Evolutionary conservation across 2,888 invertebrate genomes (phyloP), one percentile per base, ranked within the genome.

Genomic region (Bombylius discolor): DNA sequence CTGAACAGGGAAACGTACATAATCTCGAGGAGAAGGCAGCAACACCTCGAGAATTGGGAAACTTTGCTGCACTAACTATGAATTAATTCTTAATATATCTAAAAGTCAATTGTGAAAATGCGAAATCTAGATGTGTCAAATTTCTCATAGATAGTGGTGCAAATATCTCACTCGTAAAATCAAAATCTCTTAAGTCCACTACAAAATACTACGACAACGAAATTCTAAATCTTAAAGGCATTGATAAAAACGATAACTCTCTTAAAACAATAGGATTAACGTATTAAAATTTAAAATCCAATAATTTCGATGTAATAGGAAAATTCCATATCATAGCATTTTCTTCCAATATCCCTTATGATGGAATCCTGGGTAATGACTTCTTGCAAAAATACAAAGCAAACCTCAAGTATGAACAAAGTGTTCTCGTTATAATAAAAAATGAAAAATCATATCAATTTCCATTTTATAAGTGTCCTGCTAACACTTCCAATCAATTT

Each of bases 291-390:
- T 6, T 50, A 11, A 3, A 4, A 13, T 13, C 12, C 12, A 46
- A 12, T 14, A 13, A 46, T 12, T 7, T 13, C 6, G n/a, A 11
- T 14, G 4, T 51, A 12, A 14, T 12, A 45, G 32, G 33, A 13
- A 46, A 46, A 45, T 51, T 51, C 32, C 51, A 51, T 31, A 51
- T 51, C 32, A 47, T 52, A 13, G 11, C 47, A 5, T 12, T 23
- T 5, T 5, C 4, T 12, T 47, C 47, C 13, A 47, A 47, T 36
- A 47, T 52, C 36, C 47, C 52, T 1, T 34, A 47, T 47, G 52
- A 52, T 33, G 52, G 52, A n/a, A 52, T 52, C 9, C 39, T 52
- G n/a, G 52, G 52, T n/a, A 47, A 47, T 23, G 47, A 52, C 9
- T 52, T 52, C n/a, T 14, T 52, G 8, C 5, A 14, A 9, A 36